phyloP scores from a whole-genome alignment of 2,113 vertebrate species.

The Platysternon megacephalum region DNA sequence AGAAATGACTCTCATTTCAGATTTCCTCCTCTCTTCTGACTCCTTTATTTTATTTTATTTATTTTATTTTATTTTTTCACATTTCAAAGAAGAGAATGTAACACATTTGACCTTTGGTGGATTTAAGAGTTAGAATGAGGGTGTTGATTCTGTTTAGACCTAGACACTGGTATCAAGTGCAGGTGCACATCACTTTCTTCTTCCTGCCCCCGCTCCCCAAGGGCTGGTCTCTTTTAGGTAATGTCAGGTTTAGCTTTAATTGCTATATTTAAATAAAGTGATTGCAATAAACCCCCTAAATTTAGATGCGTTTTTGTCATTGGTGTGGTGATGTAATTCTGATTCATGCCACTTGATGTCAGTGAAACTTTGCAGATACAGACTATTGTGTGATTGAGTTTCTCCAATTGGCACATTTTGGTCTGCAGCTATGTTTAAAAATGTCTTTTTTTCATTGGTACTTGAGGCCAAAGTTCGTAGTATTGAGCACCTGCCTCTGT shows the following conservation, averaged over 20 bases:
- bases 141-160: not conserved
- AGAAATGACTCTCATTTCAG: not conserved
- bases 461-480: not conserved
- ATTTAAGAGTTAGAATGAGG: not conserved
- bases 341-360: slow-evolving; percentile 48
- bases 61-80: not conserved
- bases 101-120: not conserved
- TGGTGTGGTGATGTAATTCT: not conserved
- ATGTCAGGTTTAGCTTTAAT: not conserved
- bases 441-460: not conserved
- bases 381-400: not conserved
- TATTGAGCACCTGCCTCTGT: not conserved
- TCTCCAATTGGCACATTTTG: not conserved
- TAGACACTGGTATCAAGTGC: not conserved
- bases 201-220: not conserved
- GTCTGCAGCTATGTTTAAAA: not conserved
- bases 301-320: not conserved
- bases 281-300: rapidly evolving
- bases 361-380: not conserved
- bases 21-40: not conserved
- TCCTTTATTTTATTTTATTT: not conserved
- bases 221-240: not conserved
- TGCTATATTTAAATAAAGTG: rapidly evolving
- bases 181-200: not conserved
- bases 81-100: not conserved